phyloP scores from a whole-genome alignment of 1,140 invertebrate genomes.

The Saxidomus purpurata region DNA sequence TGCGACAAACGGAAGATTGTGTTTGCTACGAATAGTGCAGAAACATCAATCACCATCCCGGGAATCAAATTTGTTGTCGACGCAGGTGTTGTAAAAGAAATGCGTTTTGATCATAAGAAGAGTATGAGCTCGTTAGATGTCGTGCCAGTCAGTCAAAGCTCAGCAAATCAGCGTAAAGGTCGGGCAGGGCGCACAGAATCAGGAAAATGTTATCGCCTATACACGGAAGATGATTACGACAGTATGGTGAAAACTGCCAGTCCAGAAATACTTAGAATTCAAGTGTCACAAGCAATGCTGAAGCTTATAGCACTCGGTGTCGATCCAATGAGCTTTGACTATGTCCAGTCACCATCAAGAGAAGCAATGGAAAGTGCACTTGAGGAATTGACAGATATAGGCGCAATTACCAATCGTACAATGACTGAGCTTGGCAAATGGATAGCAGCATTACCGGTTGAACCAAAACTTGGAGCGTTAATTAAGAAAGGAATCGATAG shows the following conservation, averaged over 20 bases:
- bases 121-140: constrained; percentile 78
- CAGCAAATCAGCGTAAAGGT: constrained; percentile 84
- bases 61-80: constrained; percentile 84
- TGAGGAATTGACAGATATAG: constrained; percentile 73
- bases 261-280: constrained; percentile 82
- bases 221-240: constrained; percentile 75
- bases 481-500: constrained; percentile 72
- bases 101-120: constrained; percentile 79
- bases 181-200: constrained; percentile 81
- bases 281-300: constrained; percentile 80
- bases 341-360: constrained; percentile 77
- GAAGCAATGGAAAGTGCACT: constrained; percentile 76
- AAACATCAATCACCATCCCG: constrained; percentile 85
- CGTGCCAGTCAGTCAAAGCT: constrained; percentile 77
- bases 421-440: constrained; percentile 81
- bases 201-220: constrained; percentile 83
- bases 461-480: constrained; percentile 78
- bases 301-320: constrained; percentile 79
- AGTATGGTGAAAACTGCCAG: constrained; percentile 71
- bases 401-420: constrained; percentile 74
- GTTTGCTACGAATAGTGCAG: constrained; percentile 85
- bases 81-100: constrained; percentile 83
- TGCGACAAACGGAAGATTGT: constrained; percentile 81
- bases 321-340: constrained; percentile 80
- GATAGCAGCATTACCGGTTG: constrained; percentile 82